Percentiles rank a stretch among this genome's conserved stretches.
Conservation (phyloP, 1,140 invertebrate genomes). For the Procambarus clarkii region DNA sequence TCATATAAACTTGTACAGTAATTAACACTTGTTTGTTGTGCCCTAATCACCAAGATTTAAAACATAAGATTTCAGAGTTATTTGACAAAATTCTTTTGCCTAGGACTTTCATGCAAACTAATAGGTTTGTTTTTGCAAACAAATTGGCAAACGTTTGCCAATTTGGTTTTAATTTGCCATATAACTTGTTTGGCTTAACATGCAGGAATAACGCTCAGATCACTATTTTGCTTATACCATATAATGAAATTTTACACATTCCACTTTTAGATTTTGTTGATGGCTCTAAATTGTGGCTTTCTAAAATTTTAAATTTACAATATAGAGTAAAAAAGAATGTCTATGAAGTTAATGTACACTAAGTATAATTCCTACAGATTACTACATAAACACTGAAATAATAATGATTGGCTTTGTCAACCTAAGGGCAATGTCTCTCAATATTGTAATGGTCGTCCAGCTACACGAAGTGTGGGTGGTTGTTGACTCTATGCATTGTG, state of each 20-base stretch:
- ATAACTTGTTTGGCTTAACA: neutral
- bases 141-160: too few species aligned
- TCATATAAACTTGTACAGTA: neutral
- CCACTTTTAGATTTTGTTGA: neutral
- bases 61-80: too few species aligned
- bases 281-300: too few species aligned
- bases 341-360: too few species aligned
- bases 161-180: too few species aligned
- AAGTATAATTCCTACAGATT: too few species aligned
- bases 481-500: conserved; percentile 49
- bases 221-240: neutral
- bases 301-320: too few species aligned
- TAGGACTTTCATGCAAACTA: neutral
- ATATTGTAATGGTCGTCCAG: neutral
- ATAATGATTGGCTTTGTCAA: neutral
- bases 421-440: neutral
- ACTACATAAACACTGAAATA: too few species aligned
- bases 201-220: neutral
- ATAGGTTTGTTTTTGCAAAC: too few species aligned
- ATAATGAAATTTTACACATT: neutral
- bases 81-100: neutral
- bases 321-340: too few species aligned
- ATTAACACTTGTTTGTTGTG: neutral
- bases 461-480: conserved; percentile 11
- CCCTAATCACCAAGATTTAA: neutral